Percentiles rank a stretch among this genome's conserved stretches.
Conservation (phyloP, 2,113 vertebrate species). For the Pelodiscus sinensis region DNA sequence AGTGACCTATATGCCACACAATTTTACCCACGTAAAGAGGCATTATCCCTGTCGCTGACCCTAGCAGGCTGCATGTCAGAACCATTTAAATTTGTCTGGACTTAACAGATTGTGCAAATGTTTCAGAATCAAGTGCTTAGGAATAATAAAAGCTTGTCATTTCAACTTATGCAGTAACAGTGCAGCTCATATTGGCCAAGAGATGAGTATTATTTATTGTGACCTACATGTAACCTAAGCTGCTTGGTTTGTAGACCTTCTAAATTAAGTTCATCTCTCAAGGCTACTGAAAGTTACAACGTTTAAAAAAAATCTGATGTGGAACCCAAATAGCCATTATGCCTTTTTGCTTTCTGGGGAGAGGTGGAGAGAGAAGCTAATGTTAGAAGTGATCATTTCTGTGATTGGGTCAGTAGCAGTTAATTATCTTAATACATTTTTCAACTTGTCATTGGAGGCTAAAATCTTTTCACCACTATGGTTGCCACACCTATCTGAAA, state of each 20-base stretch:
- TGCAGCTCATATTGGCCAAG: constrained; percentile 31
- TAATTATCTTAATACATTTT: not conserved
- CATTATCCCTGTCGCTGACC: constrained; percentile 78
- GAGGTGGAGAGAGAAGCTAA: not conserved
- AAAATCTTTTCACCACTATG: not conserved
- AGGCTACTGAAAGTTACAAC: not conserved
- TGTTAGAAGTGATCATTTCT: not conserved
- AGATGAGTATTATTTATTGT: constrained; percentile 60
- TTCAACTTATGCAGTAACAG: constrained; percentile 53
- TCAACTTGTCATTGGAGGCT: not conserved
- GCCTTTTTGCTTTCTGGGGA: not conserved
- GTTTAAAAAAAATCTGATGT: not conserved
- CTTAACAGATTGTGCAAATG: constrained; percentile 77
- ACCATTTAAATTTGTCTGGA: constrained; percentile 78
- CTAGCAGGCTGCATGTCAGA: constrained; percentile 78
- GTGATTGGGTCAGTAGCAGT: not conserved
- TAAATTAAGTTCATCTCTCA: constrained; percentile 50
- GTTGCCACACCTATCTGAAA: not conserved
- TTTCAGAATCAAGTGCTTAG: constrained; percentile 72
- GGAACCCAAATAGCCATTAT: not conserved
- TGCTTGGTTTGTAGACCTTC: constrained; percentile 45
- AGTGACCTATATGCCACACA: constrained; percentile 80
- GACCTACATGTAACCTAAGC: constrained; percentile 66
- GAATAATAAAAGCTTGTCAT: constrained; percentile 68
- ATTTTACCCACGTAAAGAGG: constrained; percentile 79